Conservation (phyloP, 2,888 invertebrate genomes). For the Cordilura impudica region DNA sequence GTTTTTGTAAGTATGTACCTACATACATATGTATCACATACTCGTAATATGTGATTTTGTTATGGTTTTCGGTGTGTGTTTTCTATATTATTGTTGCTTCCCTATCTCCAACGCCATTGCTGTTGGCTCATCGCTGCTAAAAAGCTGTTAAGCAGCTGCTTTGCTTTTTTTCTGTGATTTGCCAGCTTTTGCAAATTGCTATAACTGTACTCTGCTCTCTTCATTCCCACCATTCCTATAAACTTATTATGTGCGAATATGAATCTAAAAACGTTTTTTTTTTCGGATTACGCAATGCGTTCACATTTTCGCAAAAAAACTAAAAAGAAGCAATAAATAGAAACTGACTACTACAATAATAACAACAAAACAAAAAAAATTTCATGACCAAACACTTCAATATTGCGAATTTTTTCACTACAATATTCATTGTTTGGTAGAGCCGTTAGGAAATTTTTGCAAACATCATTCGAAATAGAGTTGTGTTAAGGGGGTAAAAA, state of each 20-base stretch:
- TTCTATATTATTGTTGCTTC: too few relatives aligned
- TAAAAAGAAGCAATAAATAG: conserved; percentile 26
- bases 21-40: too few relatives aligned
- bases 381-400: conserved; percentile 37
- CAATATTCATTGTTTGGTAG: conserved; percentile 16
- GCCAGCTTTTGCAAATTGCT: conserved; percentile 32
- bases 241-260: too few relatives aligned
- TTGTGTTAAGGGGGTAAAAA: neutral
- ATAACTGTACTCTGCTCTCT: conserved; percentile 48
- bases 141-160: conserved; percentile 34
- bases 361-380: conserved; percentile 6
- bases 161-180: conserved; percentile 4
- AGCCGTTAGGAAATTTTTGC: conserved; percentile 47
- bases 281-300: conserved; percentile 65
- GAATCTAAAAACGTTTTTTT: conserved; percentile 24
- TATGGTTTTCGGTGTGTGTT: neutral
- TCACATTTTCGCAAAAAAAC: conserved; percentile 35
- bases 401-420: conserved; percentile 46
- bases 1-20: too few relatives aligned
- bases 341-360: conserved; percentile 2
- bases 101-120: conserved; percentile 1
- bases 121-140: conserved; percentile 1
- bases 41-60: conserved; percentile 38
- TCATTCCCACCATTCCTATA: neutral
- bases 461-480: neutral